A percentile compares a stretch with the other conserved stretches of the same genome.
Conservation (phyloP, 2,797 vertebrate genomes). For the Oreochromis mossambicus region DNA sequence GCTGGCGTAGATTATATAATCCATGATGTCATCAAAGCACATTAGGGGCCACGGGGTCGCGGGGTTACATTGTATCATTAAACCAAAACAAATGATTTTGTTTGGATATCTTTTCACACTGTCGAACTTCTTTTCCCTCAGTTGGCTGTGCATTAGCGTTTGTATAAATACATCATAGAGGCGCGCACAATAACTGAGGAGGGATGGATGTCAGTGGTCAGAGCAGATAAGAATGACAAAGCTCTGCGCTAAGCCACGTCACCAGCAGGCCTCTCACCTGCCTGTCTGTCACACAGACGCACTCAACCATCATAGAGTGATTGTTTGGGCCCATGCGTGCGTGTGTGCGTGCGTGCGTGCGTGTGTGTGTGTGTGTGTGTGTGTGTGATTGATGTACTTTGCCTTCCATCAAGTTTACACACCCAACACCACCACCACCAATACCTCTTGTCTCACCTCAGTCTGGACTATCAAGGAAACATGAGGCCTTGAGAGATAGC, state of each 20-base stretch:
- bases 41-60: not conserved
- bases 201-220: conserved; percentile 58
- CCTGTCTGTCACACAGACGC: conserved; percentile 68
- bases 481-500: conserved; percentile 88
- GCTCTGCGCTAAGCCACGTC: conserved; percentile 58
- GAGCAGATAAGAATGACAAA: conserved; percentile 64
- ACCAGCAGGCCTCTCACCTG: conserved; percentile 81
- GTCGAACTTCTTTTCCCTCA: conserved; percentile 3
- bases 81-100: conserved; percentile 45
- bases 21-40: not conserved
- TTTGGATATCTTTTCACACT: conserved; percentile 41
- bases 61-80: conserved; percentile 29
- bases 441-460: conserved; percentile 52
- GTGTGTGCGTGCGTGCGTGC: not conserved
- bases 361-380: not conserved
- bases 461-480: conserved; percentile 82
- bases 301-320: conserved; percentile 80
- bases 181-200: conserved; percentile 55
- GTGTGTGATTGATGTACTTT: conserved; percentile 85
- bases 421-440: not conserved
- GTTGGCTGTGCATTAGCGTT: conserved; percentile 44
- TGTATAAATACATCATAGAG: conserved; percentile 63
- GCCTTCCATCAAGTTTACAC: conserved; percentile 68
- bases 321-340: conserved; percentile 64
- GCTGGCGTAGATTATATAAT: not conserved